phyloP scores from a whole-genome alignment of 2,888 invertebrate genomes.

The Hartigia nigra region DNA sequence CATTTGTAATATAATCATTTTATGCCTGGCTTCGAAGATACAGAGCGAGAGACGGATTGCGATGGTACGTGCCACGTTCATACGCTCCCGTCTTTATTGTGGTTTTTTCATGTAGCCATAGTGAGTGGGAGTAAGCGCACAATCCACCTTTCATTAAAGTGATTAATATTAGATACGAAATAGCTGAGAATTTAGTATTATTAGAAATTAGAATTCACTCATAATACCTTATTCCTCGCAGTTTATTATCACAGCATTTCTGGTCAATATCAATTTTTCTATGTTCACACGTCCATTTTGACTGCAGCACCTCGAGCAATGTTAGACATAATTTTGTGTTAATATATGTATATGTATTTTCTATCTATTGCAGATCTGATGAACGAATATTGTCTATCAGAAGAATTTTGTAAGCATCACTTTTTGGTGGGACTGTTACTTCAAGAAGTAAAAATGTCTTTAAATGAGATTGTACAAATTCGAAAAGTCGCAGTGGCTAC shows the following conservation, averaged over 20 bases:
- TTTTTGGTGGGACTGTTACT: constrained; percentile 89
- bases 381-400: constrained; percentile 76
- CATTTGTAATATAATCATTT: constrained; percentile 45
- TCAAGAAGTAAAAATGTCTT: constrained; percentile 87
- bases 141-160: background rate
- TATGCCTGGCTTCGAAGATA: constrained; percentile 66
- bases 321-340: background rate
- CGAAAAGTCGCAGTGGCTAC: constrained; percentile 83
- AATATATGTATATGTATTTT: background rate
- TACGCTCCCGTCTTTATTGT: constrained; percentile 46
- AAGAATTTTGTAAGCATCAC: constrained; percentile 91
- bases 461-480: constrained; percentile 87
- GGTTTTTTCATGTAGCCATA: constrained; percentile 48
- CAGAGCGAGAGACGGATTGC: constrained; percentile 71
- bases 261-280: background rate
- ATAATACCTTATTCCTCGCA: background rate
- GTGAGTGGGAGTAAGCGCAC: constrained; percentile 44
- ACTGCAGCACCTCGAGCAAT: background rate
- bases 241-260: background rate
- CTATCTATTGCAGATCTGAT: constrained; percentile 52
- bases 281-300: background rate
- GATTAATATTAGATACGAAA: background rate
- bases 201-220: background rate
- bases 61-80: constrained; percentile 57
- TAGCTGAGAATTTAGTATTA: background rate